Evolutionary conservation across 2,797 vertebrate genomes (phyloP), one percentile per base, ranked within the genome.

Genomic region (Melanotaenia boesemani): DNA sequence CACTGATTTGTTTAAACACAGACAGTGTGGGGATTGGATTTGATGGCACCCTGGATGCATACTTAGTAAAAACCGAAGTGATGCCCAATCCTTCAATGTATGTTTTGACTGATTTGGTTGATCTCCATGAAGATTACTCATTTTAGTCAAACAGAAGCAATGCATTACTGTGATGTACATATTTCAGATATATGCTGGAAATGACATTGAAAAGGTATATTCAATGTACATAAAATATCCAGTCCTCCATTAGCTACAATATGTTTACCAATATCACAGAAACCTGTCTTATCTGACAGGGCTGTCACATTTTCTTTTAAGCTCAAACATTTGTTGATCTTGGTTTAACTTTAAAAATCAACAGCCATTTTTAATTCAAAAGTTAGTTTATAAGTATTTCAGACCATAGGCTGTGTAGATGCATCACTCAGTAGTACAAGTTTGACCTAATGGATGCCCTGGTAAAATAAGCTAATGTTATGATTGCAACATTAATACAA

Each of bases 1-100:
- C 71, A 50, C 70, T 85, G 86, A 87, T 86, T 85, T 88, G 74
- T 83, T 87, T 80, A 60, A 84, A 81, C 66, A 74, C 85, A 70
- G 61, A 67, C 71, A 60, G 70, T 20, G 26, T 67, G 61, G 67
- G 81, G 86, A 88, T 86, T 81, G 80, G 86, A 87, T 91, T 83
- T 90, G 77, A 88, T 86, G 88, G 86, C 84, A 72, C 81, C 86
- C 81, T 76, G 85, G 80, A 81, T 83, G 66, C 72, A 64, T 81
- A 65, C 84, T 90, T 85, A 89, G 80, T 76, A 79, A 68, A 73
- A 88, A 83, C 60, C 81, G 83, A 89, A 85, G 80, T 1, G 1
- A 60, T 87, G 72, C 76, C 72, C 80, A 85, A 79, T 86, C 82
- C 85, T 71, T 80, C 77, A 70, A 76, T 61, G 70, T 56, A 10